Evolutionary conservation across 2,888 invertebrate genomes (phyloP).

Genomic region (Argynnis bischoffii): DNA sequence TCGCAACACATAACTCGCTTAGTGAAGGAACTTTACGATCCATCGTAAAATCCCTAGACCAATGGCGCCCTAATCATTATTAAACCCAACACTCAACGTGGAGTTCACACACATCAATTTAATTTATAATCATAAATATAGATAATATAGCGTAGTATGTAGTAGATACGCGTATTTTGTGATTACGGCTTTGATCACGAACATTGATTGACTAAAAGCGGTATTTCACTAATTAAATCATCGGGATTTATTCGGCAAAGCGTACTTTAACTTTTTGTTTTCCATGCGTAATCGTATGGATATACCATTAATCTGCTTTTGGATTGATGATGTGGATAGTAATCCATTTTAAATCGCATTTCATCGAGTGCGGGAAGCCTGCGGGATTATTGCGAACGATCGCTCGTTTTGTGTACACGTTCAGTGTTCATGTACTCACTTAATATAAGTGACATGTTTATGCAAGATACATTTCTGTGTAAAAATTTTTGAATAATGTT

Average conservation of each 20-base stretch:
- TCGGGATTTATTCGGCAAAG: constrained; percentile 21
- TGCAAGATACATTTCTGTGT: constrained; percentile 4
- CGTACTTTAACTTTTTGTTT: constrained; percentile 37
- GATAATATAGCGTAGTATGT: too few relatives aligned
- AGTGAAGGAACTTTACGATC: too few relatives aligned
- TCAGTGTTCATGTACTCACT: constrained; percentile 20
- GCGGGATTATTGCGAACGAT: constrained; percentile 35
- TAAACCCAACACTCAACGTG: too few relatives aligned
- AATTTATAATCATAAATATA: too few relatives aligned
- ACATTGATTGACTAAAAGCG: constrained; percentile 1
- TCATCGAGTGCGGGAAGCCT: constrained; percentile 36
- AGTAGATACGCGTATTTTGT: not conserved
- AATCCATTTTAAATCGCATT: constrained; percentile 42
- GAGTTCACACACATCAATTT: too few relatives aligned
- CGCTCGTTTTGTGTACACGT: constrained; percentile 31
- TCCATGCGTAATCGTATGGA: constrained; percentile 35
- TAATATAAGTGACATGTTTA: constrained; percentile 11
- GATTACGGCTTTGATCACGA: not conserved
- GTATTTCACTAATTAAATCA: constrained; percentile 24
- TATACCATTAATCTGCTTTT: constrained; percentile 41
- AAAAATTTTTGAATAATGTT: not conserved
- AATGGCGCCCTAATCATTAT: too few relatives aligned
- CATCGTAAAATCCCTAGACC: too few relatives aligned
- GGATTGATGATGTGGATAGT: constrained; percentile 39
- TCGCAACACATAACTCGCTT: too few relatives aligned